Percentiles rank a stretch among this genome's conserved stretches.
Evolutionary conservation across 2,888 invertebrate species (phyloP).

Genomic region (Acanthosepion lycidas): DNA sequence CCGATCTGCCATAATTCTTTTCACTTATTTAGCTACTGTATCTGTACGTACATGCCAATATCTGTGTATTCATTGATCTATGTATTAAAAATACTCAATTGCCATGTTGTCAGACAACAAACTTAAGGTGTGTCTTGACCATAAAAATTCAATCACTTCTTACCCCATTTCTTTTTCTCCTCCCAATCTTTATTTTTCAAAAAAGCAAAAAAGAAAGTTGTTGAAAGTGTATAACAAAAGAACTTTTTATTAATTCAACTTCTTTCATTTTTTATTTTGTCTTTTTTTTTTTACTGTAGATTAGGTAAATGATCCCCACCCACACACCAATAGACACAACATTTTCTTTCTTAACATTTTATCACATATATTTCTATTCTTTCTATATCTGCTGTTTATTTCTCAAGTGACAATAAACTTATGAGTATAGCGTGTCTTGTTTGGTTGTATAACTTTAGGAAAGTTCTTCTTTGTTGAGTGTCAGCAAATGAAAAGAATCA

Average conservation of each 20-base stretch:
- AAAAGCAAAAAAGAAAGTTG: too few relatives aligned
- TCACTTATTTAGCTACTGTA: too few relatives aligned
- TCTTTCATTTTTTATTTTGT: too few relatives aligned
- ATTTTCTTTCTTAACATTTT: background rate
- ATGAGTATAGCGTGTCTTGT: background rate
- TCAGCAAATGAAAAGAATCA: background rate
- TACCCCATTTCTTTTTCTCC: background rate
- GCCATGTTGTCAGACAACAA: background rate
- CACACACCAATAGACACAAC: background rate
- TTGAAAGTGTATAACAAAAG: too few relatives aligned
- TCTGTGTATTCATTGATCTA: too few relatives aligned
- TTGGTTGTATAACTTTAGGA: background rate
- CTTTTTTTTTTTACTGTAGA: too few relatives aligned
- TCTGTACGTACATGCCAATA: too few relatives aligned
- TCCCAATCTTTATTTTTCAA: background rate
- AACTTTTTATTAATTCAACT: too few relatives aligned
- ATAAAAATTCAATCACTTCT: background rate
- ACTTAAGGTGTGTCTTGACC: background rate
- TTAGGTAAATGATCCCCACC: background rate
- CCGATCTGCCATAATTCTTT: too few relatives aligned
- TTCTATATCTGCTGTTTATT: background rate
- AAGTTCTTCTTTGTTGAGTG: background rate
- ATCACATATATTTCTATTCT: too few relatives aligned
- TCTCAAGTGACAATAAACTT: background rate
- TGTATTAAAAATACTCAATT: background rate